Conservation (phyloP, 2,888 invertebrate species). For the Scotopteryx bipunctaria region DNA sequence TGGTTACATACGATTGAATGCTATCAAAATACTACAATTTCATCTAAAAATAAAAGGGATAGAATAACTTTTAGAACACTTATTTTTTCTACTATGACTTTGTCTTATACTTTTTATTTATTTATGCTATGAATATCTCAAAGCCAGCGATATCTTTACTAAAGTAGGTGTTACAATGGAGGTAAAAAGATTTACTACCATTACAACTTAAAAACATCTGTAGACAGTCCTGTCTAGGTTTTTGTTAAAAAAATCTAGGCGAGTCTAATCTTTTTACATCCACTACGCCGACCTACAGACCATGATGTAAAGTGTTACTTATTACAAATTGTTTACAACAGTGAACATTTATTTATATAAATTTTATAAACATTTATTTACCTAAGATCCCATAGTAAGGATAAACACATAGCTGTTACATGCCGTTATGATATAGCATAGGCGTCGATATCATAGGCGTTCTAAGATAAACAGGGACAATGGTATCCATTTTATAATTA, state of each 20-base stretch:
- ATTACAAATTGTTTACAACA: conserved; percentile 24
- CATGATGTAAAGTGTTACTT: conserved; percentile 12
- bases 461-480: neutral
- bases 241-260: neutral
- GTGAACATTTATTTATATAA: conserved; percentile 25
- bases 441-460: too few species aligned
- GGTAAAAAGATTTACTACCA: conserved; percentile 5
- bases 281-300: conserved; percentile 5
- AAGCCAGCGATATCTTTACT: conserved; percentile 31
- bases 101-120: conserved; percentile 31
- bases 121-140: conserved; percentile 24
- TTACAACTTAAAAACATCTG: neutral
- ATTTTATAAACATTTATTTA: conserved; percentile 26
- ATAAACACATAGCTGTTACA: conserved; percentile 14
- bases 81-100: conserved; percentile 35
- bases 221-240: too few species aligned
- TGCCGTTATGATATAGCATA: neutral
- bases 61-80: conserved; percentile 30
- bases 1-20: conserved; percentile 22
- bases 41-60: conserved; percentile 35
- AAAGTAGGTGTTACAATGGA: conserved; percentile 8
- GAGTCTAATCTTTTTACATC: conserved; percentile 3
- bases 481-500: conserved; percentile 32
- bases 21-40: conserved; percentile 31
- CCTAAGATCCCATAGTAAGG: conserved; percentile 9